These are phyloP conservation scores for Cliona cf. orientalis DNA, from an alignment of 37 sponge, comb jelly and placozoan species.

Conservation along the genomic window DNA sequence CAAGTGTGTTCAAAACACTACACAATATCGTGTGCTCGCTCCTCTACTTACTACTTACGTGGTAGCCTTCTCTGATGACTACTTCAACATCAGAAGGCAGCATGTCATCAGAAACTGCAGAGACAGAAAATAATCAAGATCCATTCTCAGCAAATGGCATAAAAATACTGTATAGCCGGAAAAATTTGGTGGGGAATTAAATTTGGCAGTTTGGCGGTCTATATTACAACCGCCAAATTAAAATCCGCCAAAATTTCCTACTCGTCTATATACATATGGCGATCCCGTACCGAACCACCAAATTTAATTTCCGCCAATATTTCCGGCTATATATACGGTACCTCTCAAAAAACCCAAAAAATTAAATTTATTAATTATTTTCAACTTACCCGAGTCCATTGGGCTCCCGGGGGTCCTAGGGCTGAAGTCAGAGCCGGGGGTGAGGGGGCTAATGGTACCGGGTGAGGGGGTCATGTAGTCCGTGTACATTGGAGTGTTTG, in stretches of 20 bases:
- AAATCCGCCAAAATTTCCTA: too few relatives aligned
- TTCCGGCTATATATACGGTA: too few relatives aligned
- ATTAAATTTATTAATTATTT: not conserved
- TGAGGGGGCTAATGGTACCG: constrained; percentile 65
- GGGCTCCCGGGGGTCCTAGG: constrained; percentile 76
- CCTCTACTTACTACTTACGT: constrained; percentile 40
- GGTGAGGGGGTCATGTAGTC: constrained; percentile 77
- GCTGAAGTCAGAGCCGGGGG: constrained; percentile 76
- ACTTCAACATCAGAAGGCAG: constrained; percentile 73
- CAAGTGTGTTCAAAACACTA: too few relatives aligned
- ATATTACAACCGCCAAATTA: too few relatives aligned
- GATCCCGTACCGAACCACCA: too few relatives aligned
- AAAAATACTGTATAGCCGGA: too few relatives aligned
- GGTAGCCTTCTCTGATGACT: constrained; percentile 41
- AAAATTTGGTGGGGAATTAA: too few relatives aligned
- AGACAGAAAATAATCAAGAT: not conserved
- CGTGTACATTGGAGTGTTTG: constrained; percentile 55
- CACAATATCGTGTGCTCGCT: too few relatives aligned
- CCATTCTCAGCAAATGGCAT: not conserved
- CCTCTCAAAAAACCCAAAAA: too few relatives aligned
- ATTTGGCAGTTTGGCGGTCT: too few relatives aligned
- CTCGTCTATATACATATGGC: too few relatives aligned
- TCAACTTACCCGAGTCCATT: constrained; percentile 37
- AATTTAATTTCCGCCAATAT: too few relatives aligned
- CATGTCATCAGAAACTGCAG: constrained; percentile 30